These are phyloP conservation scores for Buceros bicornis DNA, from an alignment of 2,797 vertebrate species.

Conservation along the genomic window DNA sequence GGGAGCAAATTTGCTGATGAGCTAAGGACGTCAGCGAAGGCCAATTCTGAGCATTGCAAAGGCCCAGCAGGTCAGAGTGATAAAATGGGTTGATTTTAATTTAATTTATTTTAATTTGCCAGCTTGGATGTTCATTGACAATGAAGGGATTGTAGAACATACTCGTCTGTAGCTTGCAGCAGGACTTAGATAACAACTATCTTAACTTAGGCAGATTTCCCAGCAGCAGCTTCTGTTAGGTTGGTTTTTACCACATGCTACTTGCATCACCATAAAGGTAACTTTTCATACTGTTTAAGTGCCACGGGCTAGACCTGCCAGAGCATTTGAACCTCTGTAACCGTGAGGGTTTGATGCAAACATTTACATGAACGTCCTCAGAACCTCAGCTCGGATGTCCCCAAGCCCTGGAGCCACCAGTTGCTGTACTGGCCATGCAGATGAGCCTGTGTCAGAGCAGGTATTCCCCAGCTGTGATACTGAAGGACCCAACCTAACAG, in stretches of 20 bases:
- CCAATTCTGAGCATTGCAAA: slow-evolving; percentile 10
- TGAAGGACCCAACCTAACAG: background rate
- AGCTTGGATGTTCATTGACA: background rate
- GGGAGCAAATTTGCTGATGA: background rate
- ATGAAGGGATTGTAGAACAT: background rate
- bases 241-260: background rate
- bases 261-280: background rate
- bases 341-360: background rate
- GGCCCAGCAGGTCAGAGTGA: background rate
- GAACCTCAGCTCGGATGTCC: background rate
- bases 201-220: background rate
- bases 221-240: background rate
- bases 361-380: background rate
- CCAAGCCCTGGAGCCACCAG: background rate
- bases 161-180: background rate
- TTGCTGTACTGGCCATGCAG: background rate
- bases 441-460: background rate
- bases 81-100: background rate
- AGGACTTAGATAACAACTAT: background rate
- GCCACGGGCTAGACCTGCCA: background rate
- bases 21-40: background rate
- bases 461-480: background rate
- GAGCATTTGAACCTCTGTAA: background rate
- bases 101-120: slow-evolving; percentile 42
- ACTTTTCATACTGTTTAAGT: background rate